A percentile compares a stretch with the other conserved stretches of the same genome.
Evolutionary conservation across 2,888 invertebrate genomes (phyloP).

Genomic region (Amblyteles armatorius): DNA sequence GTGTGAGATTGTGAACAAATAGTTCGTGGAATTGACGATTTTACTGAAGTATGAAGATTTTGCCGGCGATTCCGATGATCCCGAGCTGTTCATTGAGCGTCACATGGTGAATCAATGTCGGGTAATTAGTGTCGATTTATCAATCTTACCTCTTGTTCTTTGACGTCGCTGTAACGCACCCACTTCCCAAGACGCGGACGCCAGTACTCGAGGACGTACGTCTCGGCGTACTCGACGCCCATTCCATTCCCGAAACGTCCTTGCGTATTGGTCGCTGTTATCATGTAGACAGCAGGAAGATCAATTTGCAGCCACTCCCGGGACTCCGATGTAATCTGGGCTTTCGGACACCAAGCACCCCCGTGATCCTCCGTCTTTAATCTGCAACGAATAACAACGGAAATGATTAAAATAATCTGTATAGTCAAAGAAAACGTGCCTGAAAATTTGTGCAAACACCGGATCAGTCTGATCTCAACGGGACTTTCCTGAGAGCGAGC

Average conservation of each 20-base stretch:
- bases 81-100: background rate
- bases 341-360: slow-evolving; percentile 91
- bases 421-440: background rate
- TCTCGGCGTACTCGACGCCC: slow-evolving; percentile 89
- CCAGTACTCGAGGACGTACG: slow-evolving; percentile 88
- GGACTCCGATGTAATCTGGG: slow-evolving; percentile 86
- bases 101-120: background rate
- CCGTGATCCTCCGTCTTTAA: slow-evolving; percentile 88
- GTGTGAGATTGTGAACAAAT: background rate
- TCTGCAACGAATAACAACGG: slow-evolving; percentile 83
- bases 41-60: background rate
- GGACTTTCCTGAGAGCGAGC: background rate
- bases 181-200: slow-evolving; percentile 87
- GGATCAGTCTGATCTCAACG: background rate
- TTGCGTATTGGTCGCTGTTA: slow-evolving; percentile 88
- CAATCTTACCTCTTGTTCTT: slow-evolving; percentile 86
- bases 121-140: background rate
- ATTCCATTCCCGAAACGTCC: slow-evolving; percentile 90
- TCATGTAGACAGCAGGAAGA: slow-evolving; percentile 87
- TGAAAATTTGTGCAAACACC: background rate
- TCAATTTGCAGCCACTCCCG: slow-evolving; percentile 87
- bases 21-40: background rate
- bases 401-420: slow-evolving; percentile 24
- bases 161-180: slow-evolving; percentile 87
- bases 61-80: background rate